A percentile compares a stretch with the other conserved stretches of the same genome.
phyloP scores from a whole-genome alignment of 92 coral and sea anemone species.

The Meandrina meandrites region DNA sequence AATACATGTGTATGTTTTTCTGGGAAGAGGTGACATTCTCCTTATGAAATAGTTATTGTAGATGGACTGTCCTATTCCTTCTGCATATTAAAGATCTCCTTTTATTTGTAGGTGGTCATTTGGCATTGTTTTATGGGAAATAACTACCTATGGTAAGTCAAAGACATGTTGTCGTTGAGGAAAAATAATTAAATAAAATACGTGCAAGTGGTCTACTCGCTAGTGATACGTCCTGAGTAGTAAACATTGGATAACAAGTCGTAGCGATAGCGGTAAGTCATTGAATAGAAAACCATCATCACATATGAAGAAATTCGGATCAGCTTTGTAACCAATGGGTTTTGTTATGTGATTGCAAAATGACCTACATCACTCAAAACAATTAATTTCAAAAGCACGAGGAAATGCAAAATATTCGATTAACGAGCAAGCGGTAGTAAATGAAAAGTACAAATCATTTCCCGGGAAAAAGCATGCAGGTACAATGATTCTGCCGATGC shows the following conservation, averaged over 20 bases:
- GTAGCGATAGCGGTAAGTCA: no score
- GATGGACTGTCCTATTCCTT: no score
- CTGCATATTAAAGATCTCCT: neutral
- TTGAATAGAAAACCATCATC: no score
- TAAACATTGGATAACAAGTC: no score
- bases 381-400: neutral
- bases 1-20: no score
- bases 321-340: neutral
- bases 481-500: no score
- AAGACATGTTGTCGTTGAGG: neutral
- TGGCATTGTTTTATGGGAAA: slow-evolving; percentile 41
- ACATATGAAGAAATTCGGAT: no score
- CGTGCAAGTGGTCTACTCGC: neutral
- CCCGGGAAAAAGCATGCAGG: neutral
- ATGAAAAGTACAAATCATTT: no score
- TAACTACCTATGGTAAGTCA: slow-evolving; percentile 19
- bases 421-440: neutral
- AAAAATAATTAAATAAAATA: neutral
- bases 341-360: neutral
- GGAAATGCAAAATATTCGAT: neutral
- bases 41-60: no score
- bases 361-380: neutral
- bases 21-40: no score
- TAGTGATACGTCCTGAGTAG: neutral
- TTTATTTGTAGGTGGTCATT: slow-evolving; percentile 28